Percentiles rank a stretch among this genome's conserved stretches.
phyloP scores from a whole-genome alignment of 1,140 invertebrate genomes.

The Bradynema listronoti region DNA sequence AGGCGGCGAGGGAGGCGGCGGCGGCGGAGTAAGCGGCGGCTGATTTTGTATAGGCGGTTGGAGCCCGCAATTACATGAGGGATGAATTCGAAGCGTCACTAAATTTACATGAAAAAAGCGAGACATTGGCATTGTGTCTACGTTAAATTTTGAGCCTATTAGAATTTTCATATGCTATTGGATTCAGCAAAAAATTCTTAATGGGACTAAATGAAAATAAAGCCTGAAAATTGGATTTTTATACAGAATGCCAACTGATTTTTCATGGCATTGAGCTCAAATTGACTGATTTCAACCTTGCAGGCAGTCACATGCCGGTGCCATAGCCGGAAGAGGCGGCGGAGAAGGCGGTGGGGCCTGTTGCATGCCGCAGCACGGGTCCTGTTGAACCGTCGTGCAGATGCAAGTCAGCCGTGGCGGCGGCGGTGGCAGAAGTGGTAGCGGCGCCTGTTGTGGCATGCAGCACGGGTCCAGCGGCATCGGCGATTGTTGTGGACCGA shows the following conservation, averaged over 20 bases:
- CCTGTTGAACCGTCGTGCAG: constrained; percentile 23
- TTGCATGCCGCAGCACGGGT: constrained; percentile 10
- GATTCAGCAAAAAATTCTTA: background rate
- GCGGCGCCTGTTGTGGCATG: background rate
- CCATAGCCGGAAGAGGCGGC: constrained; percentile 1
- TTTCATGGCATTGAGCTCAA: constrained; percentile 1
- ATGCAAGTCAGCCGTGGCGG: constrained; percentile 12
- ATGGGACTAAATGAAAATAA: background rate
- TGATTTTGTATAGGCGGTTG: no score
- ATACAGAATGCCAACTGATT: background rate
- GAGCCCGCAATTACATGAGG: no score
- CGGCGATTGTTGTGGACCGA: no score
- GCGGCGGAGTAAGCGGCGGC: no score
- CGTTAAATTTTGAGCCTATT: no score
- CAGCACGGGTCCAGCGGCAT: background rate
- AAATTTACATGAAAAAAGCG: no score
- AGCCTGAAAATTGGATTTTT: background rate
- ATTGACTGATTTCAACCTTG: constrained; percentile 17
- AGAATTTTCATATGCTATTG: background rate
- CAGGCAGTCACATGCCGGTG: constrained; percentile 14
- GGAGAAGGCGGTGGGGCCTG: background rate
- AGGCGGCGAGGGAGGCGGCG: background rate
- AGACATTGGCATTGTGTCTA: no score
- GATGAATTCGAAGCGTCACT: no score
- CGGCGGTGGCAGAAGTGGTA: constrained; percentile 1